phyloP scores from a whole-genome alignment of 2,888 invertebrate genomes.

The Scotopteryx bipunctaria region DNA sequence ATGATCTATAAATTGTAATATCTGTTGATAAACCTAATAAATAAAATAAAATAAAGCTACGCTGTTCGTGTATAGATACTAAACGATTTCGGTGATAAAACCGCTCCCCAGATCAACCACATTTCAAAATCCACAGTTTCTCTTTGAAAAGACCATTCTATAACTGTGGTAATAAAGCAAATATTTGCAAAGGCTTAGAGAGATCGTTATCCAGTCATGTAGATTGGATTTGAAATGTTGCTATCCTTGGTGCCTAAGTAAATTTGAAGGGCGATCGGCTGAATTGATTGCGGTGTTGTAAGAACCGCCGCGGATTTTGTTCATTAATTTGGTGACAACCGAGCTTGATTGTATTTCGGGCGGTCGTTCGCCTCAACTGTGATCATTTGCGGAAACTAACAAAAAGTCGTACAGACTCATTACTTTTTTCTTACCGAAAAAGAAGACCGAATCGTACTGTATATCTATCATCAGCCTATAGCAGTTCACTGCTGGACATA shows the following conservation, averaged over 20 bases:
- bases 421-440: too few species aligned
- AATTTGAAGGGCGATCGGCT: slow-evolving; percentile 24
- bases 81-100: neutral
- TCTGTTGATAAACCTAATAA: neutral
- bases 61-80: too few species aligned
- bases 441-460: too few species aligned
- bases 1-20: too few species aligned
- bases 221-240: slow-evolving; percentile 29
- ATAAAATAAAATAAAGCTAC: neutral
- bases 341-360: neutral
- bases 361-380: neutral
- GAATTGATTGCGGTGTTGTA: slow-evolving; percentile 23
- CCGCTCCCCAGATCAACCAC: neutral
- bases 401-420: too few species aligned
- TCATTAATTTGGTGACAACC: slow-evolving; percentile 17
- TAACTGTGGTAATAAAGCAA: slow-evolving; percentile 11
- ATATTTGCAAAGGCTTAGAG: slow-evolving; percentile 23
- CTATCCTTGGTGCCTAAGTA: slow-evolving; percentile 34
- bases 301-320: slow-evolving; percentile 5
- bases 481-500: too few species aligned
- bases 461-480: too few species aligned
- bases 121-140: slow-evolving; percentile 5
- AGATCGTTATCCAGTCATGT: slow-evolving; percentile 29
- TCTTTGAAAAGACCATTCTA: slow-evolving; percentile 7
- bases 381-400: neutral